These are phyloP conservation scores for Aphis gossypii DNA, from an alignment of 1,140 invertebrate genomes.

Conservation along the genomic window DNA sequence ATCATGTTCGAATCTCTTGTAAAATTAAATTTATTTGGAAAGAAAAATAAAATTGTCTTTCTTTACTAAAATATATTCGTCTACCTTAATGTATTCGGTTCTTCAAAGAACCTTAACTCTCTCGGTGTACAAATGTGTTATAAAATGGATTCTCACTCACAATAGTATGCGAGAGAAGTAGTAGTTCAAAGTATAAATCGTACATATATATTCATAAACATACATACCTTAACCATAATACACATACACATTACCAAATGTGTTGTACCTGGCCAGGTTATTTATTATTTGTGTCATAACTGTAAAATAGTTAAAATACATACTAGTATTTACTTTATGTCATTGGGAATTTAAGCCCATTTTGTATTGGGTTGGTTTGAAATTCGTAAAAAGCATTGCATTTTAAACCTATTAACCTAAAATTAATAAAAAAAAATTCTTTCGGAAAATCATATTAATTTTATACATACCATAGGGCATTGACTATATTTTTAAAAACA, in stretches of 20 bases:
- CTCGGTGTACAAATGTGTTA: not conserved
- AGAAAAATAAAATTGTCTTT: not conserved
- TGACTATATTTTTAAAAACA: no score
- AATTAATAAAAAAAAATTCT: no score
- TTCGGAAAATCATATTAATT: no score
- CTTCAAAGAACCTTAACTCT: slow-evolving; percentile 26
- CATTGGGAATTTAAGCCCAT: not conserved
- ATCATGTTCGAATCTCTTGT: not conserved
- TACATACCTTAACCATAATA: not conserved
- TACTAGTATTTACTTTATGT: not conserved
- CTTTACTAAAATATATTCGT: slow-evolving; percentile 1
- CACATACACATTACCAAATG: not conserved
- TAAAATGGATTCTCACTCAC: not conserved
- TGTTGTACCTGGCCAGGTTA: not conserved
- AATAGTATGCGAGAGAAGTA: not conserved
- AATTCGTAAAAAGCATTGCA: not conserved
- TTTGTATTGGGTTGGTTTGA: not conserved
- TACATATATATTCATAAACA: not conserved
- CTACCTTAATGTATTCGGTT: slow-evolving; percentile 4
- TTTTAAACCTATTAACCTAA: not conserved
- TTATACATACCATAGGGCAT: no score
- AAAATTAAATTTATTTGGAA: not conserved
- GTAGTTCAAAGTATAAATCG: not conserved
- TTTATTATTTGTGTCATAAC: not conserved
- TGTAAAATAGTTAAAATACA: not conserved